These are phyloP conservation scores for Melinopterus prodromus DNA, from an alignment of 2,888 invertebrate genomes.

Conservation along the genomic window DNA sequence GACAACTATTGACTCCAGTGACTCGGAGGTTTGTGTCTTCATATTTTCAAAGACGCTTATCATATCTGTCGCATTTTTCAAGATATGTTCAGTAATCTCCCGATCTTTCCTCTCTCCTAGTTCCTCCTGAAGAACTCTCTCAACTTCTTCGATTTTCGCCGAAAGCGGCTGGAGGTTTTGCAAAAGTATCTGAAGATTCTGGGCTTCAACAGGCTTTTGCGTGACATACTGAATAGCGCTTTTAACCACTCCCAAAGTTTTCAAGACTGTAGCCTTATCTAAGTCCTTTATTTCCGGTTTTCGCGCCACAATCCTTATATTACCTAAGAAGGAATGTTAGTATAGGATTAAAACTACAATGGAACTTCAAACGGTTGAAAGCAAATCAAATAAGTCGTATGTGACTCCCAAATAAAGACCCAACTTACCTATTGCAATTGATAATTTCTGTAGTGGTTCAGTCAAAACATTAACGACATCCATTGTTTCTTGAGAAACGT, in stretches of 20 bases:
- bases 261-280: conserved; percentile 26
- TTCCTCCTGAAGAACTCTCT: conserved; percentile 33
- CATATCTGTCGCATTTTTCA: conserved; percentile 14
- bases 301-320: conserved; percentile 29
- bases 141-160: conserved; percentile 34
- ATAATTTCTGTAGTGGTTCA: conserved; percentile 38
- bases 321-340: conserved; percentile 27
- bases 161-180: conserved; percentile 35
- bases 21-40: conserved; percentile 19
- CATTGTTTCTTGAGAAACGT: conserved; percentile 29
- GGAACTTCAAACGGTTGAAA: conserved; percentile 13
- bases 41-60: conserved; percentile 18
- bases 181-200: conserved; percentile 25
- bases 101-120: conserved; percentile 26
- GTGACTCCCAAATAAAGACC: neutral
- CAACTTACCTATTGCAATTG: conserved; percentile 33
- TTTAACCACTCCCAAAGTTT: conserved; percentile 35
- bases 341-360: conserved; percentile 10
- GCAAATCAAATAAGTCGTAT: neutral
- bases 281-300: conserved; percentile 33
- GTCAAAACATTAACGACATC: conserved; percentile 24
- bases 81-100: conserved; percentile 7
- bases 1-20: conserved; percentile 31
- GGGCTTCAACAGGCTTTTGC: conserved; percentile 13
- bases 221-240: conserved; percentile 27